Percentiles rank a stretch among this genome's conserved stretches.
These are phyloP conservation scores for Catalaphyllia jardinei DNA, from an alignment of 64 coral and sea anemone genomes.

Conservation along the genomic window DNA sequence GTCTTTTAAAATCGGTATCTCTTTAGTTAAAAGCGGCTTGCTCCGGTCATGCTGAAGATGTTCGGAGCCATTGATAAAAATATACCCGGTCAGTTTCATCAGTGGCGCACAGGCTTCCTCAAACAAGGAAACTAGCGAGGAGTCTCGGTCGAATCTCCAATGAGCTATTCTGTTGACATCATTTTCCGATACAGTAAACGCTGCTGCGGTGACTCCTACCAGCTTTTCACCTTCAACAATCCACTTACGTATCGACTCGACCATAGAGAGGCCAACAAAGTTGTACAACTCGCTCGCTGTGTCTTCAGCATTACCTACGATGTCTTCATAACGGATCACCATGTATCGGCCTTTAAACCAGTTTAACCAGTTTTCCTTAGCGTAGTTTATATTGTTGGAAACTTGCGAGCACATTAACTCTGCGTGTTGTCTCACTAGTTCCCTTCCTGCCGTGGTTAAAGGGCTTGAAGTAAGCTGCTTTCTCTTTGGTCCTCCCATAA, in stretches of 20 bases:
- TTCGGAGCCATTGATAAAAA: not conserved
- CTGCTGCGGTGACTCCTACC: not conserved
- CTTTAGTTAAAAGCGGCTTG: not conserved
- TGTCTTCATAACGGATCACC: not conserved
- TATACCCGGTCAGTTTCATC: constrained; percentile 1
- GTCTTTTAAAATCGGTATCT: not conserved
- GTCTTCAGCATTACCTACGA: not conserved
- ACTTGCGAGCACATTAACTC: not conserved
- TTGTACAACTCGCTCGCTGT: not conserved
- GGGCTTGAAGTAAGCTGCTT: not conserved
- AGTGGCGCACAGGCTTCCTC: not conserved
- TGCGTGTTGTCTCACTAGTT: not conserved
- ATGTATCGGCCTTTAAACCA: constrained; percentile 1
- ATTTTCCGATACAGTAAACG: not conserved
- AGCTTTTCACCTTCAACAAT: not conserved
- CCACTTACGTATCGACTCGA: not conserved
- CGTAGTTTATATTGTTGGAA: not conserved
- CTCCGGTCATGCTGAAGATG: not conserved
- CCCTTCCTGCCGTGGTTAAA: not conserved
- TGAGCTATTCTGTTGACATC: not conserved
- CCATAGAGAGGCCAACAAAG: not conserved
- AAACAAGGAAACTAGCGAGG: not conserved
- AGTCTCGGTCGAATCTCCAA: not conserved
- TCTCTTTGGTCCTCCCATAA: not conserved
- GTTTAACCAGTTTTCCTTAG: not conserved